phyloP scores from a whole-genome alignment of 2,797 vertebrate species.

The Menidia menidia region DNA sequence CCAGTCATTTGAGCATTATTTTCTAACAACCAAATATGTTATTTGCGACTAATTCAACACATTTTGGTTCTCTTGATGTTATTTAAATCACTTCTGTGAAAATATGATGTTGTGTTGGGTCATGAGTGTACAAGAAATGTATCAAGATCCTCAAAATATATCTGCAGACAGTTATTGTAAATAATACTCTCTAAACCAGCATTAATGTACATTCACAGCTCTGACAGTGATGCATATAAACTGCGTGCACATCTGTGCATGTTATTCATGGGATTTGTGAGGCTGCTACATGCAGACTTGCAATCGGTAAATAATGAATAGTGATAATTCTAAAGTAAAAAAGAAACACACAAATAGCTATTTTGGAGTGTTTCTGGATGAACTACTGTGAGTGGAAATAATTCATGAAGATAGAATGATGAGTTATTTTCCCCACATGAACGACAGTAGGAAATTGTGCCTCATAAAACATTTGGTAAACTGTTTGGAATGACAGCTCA shows the following conservation, averaged over 20 bases:
- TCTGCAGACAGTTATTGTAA: conserved; percentile 32
- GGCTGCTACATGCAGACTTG: conserved; percentile 43
- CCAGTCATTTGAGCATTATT: neutral
- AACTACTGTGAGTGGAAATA: conserved; percentile 22
- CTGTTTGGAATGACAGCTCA: conserved; percentile 50
- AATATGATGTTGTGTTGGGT: neutral
- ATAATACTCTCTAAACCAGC: conserved; percentile 30
- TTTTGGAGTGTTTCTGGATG: conserved; percentile 35
- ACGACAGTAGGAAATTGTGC: conserved; percentile 44
- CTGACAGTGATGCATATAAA: conserved; percentile 58
- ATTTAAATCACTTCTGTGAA: neutral
- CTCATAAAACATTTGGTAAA: conserved; percentile 58
- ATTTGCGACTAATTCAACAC: neutral
- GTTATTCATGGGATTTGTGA: conserved; percentile 55
- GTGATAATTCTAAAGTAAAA: conserved; percentile 25
- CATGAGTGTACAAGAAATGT: neutral
- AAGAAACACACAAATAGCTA: conserved; percentile 10
- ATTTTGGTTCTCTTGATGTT: neutral
- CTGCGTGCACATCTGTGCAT: conserved; percentile 57
- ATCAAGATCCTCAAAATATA: conserved; percentile 21
- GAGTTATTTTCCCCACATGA: conserved; percentile 11
- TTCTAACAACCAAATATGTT: neutral
- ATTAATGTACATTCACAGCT: conserved; percentile 62
- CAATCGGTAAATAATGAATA: conserved; percentile 32
- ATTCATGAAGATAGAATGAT: conserved; percentile 14